Percentiles rank a stretch among this genome's conserved stretches.
These are phyloP conservation scores for Heliconius ethilla DNA, from an alignment of 2,888 invertebrate genomes.

Conservation along the genomic window DNA sequence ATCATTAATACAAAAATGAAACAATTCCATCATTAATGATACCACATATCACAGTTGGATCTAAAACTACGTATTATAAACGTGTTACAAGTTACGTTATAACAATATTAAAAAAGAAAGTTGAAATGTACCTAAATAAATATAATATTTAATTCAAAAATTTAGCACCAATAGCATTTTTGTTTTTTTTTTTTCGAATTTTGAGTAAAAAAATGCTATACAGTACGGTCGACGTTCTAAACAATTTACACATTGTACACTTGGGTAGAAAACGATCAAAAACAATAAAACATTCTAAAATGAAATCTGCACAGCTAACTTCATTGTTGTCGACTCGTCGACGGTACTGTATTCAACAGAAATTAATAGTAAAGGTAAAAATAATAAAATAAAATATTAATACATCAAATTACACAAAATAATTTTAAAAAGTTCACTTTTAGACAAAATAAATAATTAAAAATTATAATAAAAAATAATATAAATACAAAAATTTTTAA, in stretches of 20 bases:
- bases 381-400: not conserved
- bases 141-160: conserved; percentile 10
- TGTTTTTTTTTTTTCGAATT: conserved; percentile 17
- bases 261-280: not conserved
- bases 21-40: conserved; percentile 44
- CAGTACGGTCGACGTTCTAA: not conserved
- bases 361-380: not conserved
- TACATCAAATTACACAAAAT: not conserved
- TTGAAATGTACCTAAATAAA: not conserved
- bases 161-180: conserved; percentile 41
- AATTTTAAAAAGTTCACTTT: not conserved
- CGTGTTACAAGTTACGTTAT: conserved; percentile 35
- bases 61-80: conserved; percentile 58
- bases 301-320: not conserved
- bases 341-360: not conserved
- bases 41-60: conserved; percentile 71
- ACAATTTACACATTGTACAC: not conserved
- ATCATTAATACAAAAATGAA: conserved; percentile 13
- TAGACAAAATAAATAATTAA: not conserved
- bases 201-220: not conserved
- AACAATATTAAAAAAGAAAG: conserved; percentile 17
- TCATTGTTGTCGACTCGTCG: not conserved
- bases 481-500: not conserved
- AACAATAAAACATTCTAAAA: not conserved
- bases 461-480: not conserved